Base-by-base conservation (phyloP, 2,797 vertebrate genomes). In the Sebastes jordani region DNA sequence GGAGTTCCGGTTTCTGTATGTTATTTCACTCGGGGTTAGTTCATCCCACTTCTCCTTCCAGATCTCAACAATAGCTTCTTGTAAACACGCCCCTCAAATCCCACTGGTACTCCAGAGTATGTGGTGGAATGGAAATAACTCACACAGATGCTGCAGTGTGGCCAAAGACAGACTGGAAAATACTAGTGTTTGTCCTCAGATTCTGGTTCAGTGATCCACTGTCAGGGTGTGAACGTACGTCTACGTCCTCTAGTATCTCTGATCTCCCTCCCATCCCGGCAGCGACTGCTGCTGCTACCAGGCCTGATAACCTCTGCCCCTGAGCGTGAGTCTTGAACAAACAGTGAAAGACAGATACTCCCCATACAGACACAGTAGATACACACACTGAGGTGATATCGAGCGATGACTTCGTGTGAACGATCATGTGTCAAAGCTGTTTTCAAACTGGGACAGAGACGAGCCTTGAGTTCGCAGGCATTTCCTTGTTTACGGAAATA, bases 401-500 rank as follows among this genome's bases (percentile, higher is more conserved):
- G 38, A 62, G 20, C 27, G 13, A 42, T 29, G 30, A 0, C 7
- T 1, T 3, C 10, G 5, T 79, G 78, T 79, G 56, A 65, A 65
- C 2, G 1, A 3, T 56, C 60, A 18, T 71, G 76, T 80, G 72
- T 73, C 74, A 82, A 52, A 68, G 68, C 59, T 25, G 5, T 63
- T 83, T 81, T 71, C 22, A 8, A 6, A 55, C 22, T 22, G 3
- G 14, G n/a, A 27, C 30, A 32, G 16, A 60, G 70, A 76, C 62
- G 20, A 36, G 56, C 23, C 4, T 30, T 46, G 2, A 16, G 38
- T 80, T 74, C n/a, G 7, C 36, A 81, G 49, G 71, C 61, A 74
- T 89, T 90, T 91, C 80, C 76, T 77, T 78, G 67, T 80, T 78
- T 63, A 72, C 18, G 16, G 82, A 90, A 88, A 67, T 38, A 22